Evolutionary conservation across 2,888 invertebrate species (phyloP), one percentile per base, ranked within the genome.

Genomic region (Agelastica alni): DNA sequence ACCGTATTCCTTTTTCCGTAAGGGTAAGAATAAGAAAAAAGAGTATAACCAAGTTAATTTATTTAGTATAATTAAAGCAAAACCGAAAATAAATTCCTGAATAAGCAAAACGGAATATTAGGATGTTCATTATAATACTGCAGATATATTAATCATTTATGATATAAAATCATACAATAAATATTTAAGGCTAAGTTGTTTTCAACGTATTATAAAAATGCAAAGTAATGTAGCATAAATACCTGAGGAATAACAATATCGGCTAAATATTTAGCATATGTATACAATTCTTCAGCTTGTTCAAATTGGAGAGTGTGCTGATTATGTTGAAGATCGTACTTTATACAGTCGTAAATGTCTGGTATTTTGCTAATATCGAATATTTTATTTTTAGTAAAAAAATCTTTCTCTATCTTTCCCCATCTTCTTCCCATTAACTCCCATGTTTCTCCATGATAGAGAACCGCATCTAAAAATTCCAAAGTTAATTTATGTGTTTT

Each of bases 331-430:
- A 98, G 79, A 78, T 99, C 99, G 73, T 96, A 99, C 75, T 99
- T 99, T 68, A 99, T 98, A 74, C 98, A 98, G 80, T 99, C 99
- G 72, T 99, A 99, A 63, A 99, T 99, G 75, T 99, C 99, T 0
- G 99, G 98, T 54, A 99, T 94, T 79, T 99, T 99, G 4, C 96
- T 97, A 69, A 99, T 98, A 75, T 99, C 99, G 76, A 91, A 99
- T 30, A 87, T 84, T 65, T 90, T 91, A 68, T 89, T 91, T 76
- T 96, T 96, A 0, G 92, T 90, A 70, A 90, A 92, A 75, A 99
- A 99, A 77, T 99, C 99, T 77, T 98, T 97, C 73, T 97, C 95
- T 48, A 98, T 91, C 79, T 98, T 98, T 32, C 93, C 92, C 98
- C 98, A 98, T 9, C 98, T 84, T 13, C 98, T 83, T 4, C 94